Evolutionary conservation across 2,113 vertebrate species (phyloP), one percentile per base, ranked within the genome.

Genomic region (Anoura caudifer): DNA sequence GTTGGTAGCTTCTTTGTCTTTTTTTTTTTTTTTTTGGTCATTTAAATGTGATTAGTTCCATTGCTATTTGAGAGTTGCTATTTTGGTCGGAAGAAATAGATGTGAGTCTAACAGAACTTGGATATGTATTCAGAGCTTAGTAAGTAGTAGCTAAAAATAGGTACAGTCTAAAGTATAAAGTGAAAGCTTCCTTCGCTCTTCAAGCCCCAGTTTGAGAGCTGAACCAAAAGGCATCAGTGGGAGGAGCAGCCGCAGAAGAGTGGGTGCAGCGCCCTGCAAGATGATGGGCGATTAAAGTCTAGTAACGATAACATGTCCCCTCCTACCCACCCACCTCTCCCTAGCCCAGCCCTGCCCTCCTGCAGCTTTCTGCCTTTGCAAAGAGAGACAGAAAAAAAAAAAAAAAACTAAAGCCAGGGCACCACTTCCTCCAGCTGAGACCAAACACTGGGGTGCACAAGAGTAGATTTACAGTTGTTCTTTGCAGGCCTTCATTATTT

Each of bases 391-490:
- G 45, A 11, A 10, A 17, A 43, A 38, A 26, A 26, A 73, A 56
- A 26, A 6, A 43, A 22, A 88, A 28, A 97, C 24, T 86, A 99
- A 99, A 98, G 98, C 98, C 95, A 99, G 99, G 98, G 99, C 99
- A 38, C 99, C 99, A 0, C 98, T 98, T 96, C 99, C 99, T 84
- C 99, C 99, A 45, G 97, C 75, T 85, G 94, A 97, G 95, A 93
- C 98, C 90, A 98, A 98, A 93, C 61, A 63, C 61, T 6, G 59
- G 59, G 59, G 61, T 61, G 28, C 12, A 31, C 61, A 63, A 5
- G 31, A 31, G 28, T 61, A 63, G 28, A 28, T 63, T 63, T 14
- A 28, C 59, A 63, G 61, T 63, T 63, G 61, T 63, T 63, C 61
- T 14, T 63, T 63, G 61, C 13, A 1, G 61, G 61, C 61, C 28